Conservation (phyloP, 2,797 vertebrate species). For the Protonibea diacanthus region DNA sequence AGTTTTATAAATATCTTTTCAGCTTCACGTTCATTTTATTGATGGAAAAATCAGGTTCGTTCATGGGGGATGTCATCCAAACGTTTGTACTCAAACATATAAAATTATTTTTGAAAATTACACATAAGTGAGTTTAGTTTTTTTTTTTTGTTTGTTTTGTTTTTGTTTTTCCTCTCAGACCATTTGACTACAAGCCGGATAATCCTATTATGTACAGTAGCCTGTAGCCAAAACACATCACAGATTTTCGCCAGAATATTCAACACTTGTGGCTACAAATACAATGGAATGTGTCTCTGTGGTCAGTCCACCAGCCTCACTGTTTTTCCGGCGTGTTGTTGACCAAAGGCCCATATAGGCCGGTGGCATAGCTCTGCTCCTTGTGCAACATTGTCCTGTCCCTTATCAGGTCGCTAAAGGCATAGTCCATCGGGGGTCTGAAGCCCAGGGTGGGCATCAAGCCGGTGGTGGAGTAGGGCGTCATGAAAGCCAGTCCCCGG, state of each 20-base stretch:
- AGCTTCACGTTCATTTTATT: conserved; percentile 33
- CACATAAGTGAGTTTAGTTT: conserved; percentile 57
- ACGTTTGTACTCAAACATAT: conserved; percentile 60
- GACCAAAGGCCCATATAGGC: conserved; percentile 95
- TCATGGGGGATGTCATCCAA: conserved; percentile 40
- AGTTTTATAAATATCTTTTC: conserved; percentile 54
- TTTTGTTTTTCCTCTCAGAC: conserved; percentile 25
- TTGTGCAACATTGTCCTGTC: conserved; percentile 97
- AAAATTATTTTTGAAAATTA: conserved; percentile 64
- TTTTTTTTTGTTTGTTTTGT: neutral
- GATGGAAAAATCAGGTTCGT: conserved; percentile 19
- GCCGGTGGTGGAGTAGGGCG: conserved; percentile 96
- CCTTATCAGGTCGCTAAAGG: conserved; percentile 98
- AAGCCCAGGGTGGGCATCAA: conserved; percentile 97
- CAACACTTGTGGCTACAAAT: conserved; percentile 82
- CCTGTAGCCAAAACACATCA: conserved; percentile 70
- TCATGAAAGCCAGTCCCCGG: conserved; percentile 98
- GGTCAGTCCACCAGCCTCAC: conserved; percentile 77
- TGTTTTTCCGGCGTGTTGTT: conserved; percentile 96
- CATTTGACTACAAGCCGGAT: conserved; percentile 69
- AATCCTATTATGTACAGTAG: conserved; percentile 76
- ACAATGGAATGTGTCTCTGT: conserved; percentile 59
- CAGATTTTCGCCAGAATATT: conserved; percentile 69
- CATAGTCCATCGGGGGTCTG: conserved; percentile 98
- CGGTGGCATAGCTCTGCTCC: conserved; percentile 91